Evolutionary conservation across 2,797 vertebrate species (phyloP).

Genomic region (Graptemys geographica): DNA sequence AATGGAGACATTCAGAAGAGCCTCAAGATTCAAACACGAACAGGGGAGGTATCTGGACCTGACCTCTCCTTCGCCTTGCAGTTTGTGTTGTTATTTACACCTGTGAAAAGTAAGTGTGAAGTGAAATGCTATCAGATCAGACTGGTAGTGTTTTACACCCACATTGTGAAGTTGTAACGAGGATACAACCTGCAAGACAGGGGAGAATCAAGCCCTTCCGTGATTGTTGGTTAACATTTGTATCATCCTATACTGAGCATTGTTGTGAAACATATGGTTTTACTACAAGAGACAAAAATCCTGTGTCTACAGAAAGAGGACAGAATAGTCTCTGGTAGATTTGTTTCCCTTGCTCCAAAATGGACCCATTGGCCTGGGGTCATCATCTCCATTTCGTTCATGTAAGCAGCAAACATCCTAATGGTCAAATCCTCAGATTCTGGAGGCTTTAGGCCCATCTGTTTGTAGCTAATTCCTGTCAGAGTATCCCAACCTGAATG

Average conservation of each 20-base stretch:
- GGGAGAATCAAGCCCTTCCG: fast-evolving
- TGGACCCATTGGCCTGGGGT: too few relatives aligned
- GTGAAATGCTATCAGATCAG: not conserved
- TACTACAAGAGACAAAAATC: not conserved
- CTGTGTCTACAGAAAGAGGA: not conserved
- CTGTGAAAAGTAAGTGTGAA: not conserved
- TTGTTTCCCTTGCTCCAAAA: not conserved
- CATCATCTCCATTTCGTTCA: too few relatives aligned
- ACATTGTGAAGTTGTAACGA: not conserved
- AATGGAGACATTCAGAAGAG: fast-evolving
- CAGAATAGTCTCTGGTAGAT: not conserved
- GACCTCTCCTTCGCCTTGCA: fast-evolving
- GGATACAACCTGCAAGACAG: not conserved
- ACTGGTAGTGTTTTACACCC: not conserved
- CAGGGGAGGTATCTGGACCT: fast-evolving
- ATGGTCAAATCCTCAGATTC: not conserved
- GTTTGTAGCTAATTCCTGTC: not conserved
- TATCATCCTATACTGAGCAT: fast-evolving
- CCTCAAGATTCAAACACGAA: not conserved
- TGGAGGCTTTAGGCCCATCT: not conserved
- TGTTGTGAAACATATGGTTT: not conserved
- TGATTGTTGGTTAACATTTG: not conserved
- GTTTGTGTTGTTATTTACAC: fast-evolving
- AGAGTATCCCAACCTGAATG: not conserved
- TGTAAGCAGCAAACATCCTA: not conserved